Evolutionary conservation across 2,113 vertebrate species (phyloP).

Genomic region (Eidolon helvum): DNA sequence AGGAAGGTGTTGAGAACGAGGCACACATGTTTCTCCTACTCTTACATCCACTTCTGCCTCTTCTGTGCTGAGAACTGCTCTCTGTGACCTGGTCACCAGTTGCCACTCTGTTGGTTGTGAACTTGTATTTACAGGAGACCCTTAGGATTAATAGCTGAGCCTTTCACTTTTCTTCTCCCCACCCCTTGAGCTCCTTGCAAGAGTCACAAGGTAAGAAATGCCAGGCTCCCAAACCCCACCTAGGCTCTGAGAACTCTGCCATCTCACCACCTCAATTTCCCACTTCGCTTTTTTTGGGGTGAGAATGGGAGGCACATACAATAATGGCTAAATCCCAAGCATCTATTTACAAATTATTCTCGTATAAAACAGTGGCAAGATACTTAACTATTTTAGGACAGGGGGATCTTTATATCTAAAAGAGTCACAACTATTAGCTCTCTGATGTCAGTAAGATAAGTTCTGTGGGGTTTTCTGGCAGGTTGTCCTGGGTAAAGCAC

Average conservation of each 20-base stretch:
- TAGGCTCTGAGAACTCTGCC: neutral
- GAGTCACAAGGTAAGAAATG: neutral
- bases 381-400: neutral
- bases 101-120: neutral
- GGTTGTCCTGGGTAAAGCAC: neutral
- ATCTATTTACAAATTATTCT: neutral
- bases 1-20: neutral
- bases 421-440: neutral
- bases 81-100: neutral
- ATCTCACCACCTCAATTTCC: neutral
- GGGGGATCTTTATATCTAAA: neutral
- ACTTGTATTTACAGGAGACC: neutral
- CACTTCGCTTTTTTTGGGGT: neutral
- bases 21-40: fast-evolving
- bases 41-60: neutral
- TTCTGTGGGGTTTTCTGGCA: neutral
- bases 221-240: neutral
- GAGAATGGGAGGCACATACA: neutral
- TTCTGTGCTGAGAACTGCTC: neutral
- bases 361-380: neutral
- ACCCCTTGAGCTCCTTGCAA: neutral
- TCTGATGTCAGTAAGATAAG: neutral
- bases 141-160: neutral
- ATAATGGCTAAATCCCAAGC: neutral
- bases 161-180: neutral